Base-by-base conservation (phyloP, 2,113 vertebrate genomes). In the Dasypus novemcinctus region DNA sequence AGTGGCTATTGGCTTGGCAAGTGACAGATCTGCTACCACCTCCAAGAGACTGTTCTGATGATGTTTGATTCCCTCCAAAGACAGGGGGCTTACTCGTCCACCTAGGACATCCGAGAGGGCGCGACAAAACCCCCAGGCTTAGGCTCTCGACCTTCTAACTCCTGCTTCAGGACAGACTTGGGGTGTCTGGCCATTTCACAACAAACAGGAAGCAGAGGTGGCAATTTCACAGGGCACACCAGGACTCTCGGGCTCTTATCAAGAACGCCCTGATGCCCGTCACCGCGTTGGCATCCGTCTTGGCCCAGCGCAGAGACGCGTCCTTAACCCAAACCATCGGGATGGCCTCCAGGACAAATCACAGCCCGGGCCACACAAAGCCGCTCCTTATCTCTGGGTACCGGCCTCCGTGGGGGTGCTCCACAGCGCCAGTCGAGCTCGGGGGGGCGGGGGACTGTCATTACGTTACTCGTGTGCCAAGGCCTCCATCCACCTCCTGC, bases 351-450 rank as follows among this genome's bases (percentile, higher is more conserved):
- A 25, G 84, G 91, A 92, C 21, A 3, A 71, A 83, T 87, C 21
- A 2, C 86, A 2, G 1, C 43, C 64, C 27, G 46, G 72, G 5
- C 79, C 49, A 5, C 89, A 23, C 69, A 4, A 15, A 87, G 38
- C 7, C 38, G 6, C 13, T 92, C 1, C 31, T 96, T 96, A 94
- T 97, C 97, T 90, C 93, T 5, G 49, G 1, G 49, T n/a, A 74
- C 46, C 96, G 12, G 96, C 90, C 95, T 90, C 87, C 0, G 0
- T 0, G 29, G 81, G 21, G 52, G 49, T 57, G 96, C 89, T 41
- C 18, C 81, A 95, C 88, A 82, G 96, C 66, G 89, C 95, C 84
- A 75, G 95, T 68, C 79, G 93, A 87, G 17, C 93, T 94, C 93
- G 49, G 83, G 6, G 52, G 74, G 86, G 87, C 2, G 0, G 57